Evolutionary conservation across 2,797 vertebrate species (phyloP).

Genomic region (Hafferia zeledoni): DNA sequence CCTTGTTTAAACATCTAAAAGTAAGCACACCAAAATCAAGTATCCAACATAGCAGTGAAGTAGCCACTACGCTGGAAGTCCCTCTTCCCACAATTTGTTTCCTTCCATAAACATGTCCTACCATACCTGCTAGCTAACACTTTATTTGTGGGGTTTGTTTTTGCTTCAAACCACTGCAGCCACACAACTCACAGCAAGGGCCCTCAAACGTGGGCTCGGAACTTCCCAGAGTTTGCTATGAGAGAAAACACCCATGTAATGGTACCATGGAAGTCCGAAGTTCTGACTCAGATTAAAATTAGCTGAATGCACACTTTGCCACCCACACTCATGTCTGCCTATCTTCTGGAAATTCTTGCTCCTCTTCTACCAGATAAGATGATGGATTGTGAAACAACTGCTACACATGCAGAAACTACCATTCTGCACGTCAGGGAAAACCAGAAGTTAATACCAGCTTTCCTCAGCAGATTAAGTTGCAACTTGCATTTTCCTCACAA

Average conservation of each 20-base stretch:
- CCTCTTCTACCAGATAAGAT: not conserved
- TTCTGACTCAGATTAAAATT: not conserved
- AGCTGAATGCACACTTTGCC: not conserved
- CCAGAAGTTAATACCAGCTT: not conserved
- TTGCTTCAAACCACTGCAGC: not conserved
- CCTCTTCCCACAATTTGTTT: not conserved
- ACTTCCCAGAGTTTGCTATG: not conserved
- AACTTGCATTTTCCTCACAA: not conserved
- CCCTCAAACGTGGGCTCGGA: not conserved
- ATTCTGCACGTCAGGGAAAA: not conserved
- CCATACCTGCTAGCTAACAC: not conserved
- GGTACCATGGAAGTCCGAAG: not conserved
- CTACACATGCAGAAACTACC: not conserved
- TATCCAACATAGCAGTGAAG: not conserved
- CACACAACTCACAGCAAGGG: not conserved
- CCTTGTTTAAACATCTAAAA: not conserved
- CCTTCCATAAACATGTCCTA: accelerated
- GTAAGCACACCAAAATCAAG: not conserved
- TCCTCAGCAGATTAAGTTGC: not conserved
- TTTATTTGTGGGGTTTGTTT: not conserved
- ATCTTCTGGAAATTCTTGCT: not conserved
- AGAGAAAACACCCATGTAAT: not conserved
- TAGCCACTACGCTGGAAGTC: not conserved
- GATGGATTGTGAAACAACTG: not conserved
- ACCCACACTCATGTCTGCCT: not conserved